Evolutionary conservation across 2,888 invertebrate genomes (phyloP), one percentile per base, ranked within the genome.

Genomic region (Dermolepida albohirtum): DNA sequence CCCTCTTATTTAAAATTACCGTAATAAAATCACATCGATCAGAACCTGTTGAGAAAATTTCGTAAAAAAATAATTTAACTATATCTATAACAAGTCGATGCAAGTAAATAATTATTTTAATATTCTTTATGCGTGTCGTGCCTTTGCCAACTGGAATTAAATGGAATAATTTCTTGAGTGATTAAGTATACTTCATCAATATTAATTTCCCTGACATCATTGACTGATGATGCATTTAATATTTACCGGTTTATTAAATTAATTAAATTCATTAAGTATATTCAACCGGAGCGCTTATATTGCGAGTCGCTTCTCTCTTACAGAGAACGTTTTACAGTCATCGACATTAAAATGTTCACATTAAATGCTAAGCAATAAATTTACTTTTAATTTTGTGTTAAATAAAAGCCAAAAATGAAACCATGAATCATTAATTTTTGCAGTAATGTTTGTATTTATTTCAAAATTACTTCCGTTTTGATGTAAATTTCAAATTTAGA

Each of bases 181-280:
- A 59, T 59, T 59, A 59, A 59, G 47, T 44, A 47, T 29, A 59
- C 59, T 59, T 59, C 59, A 59, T 59, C 47, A 59, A 59, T 59
- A 59, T 59, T 59, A 59, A 59, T 59, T 34, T 16, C 34, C 59
- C 59, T 16, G 59, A 47, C 59, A 59, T 59, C 59, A 59, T 59
- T 59, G 59, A 59, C 47, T 59, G 59, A 59, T 59, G 59, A 59
- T 59, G 59, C 59, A 59, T 59, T 59, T 59, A 59, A 59, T 47
- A 59, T 59, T 59, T 59, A 59, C 59, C 59, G 59, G 59, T 59
- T 59, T 59, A 59, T 59, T 41, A 47, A 59, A 59, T 59, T 59
- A 59, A 59, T 59, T 59, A 59, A 59, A 47, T 47, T 59, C 59
- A 47, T 59, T 59, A 59, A 44, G 29, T 47, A 59, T 34, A 47